A percentile compares a stretch with the other conserved stretches of the same genome.
Evolutionary conservation across 2,888 invertebrate genomes (phyloP).

Genomic region (Vanessa cardui): DNA sequence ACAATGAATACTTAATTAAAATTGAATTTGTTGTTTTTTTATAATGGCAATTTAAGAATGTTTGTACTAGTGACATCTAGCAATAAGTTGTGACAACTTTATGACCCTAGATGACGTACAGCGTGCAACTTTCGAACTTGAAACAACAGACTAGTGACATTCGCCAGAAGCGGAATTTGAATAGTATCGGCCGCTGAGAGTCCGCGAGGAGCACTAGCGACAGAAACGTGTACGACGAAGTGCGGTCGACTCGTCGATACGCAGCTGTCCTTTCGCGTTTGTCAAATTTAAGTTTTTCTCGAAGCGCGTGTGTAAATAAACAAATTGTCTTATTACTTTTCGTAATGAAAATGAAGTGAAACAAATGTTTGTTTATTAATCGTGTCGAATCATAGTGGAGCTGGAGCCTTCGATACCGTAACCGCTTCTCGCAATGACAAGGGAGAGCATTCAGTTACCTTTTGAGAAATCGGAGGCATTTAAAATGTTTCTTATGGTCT

Average conservation of each 20-base stretch:
- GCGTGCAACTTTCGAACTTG: constrained; percentile 76
- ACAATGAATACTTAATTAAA: background rate
- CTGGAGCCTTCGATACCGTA: constrained; percentile 69
- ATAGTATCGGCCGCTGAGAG: constrained; percentile 58
- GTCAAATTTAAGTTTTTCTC: constrained; percentile 75
- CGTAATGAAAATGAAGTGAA: constrained; percentile 77
- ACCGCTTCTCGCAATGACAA: constrained; percentile 82
- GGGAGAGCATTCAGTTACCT: constrained; percentile 80
- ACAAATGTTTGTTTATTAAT: constrained; percentile 73
- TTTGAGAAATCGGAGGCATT: constrained; percentile 81
- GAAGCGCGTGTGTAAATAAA: constrained; percentile 81
- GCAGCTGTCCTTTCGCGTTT: constrained; percentile 78
- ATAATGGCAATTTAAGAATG: constrained; percentile 22
- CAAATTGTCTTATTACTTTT: constrained; percentile 71
- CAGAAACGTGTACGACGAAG: constrained; percentile 83
- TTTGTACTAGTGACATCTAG: constrained; percentile 56
- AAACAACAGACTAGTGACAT: constrained; percentile 67
- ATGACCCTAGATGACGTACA: constrained; percentile 42
- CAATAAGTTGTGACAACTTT: constrained; percentile 48
- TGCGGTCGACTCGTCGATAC: constrained; percentile 82
- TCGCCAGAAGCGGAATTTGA: constrained; percentile 69
- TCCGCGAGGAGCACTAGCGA: constrained; percentile 57
- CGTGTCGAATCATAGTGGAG: constrained; percentile 70
- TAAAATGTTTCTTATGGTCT: constrained; percentile 80
- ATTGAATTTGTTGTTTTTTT: background rate